Evolutionary conservation across 2,113 vertebrate species (phyloP), one percentile per base, ranked within the genome.

Genomic region (Alexandromys fortis): DNA sequence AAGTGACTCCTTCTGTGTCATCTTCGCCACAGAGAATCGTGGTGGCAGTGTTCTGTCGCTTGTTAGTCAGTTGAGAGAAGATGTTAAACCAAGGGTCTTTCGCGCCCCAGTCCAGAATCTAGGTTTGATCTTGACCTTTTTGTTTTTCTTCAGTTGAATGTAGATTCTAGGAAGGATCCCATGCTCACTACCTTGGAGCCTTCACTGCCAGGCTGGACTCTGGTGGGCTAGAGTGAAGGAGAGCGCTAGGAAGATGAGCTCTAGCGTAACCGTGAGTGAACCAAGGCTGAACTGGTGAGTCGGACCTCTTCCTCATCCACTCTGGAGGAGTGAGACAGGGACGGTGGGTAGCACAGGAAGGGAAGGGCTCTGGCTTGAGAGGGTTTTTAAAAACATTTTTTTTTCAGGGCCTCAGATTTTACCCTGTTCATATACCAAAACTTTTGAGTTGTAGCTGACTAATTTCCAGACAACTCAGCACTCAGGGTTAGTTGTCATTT

Each of bases 201-300:
- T 61, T 58, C 21, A 2, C 55, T 70, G 55, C 89, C 52, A 42
- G 76, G 45, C 83, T 68, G 52, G 72, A 49, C 33, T 81, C 89
- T 89, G 38, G 81, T 92, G 52, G 42, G 58, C 78, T 91, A 47
- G 19, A 94, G 88, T 52, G 81, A 89, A 89, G 45, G n/a, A 68
- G 88, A 94, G 72, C 55, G 81, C 92, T 89, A 85, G 86, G 45
- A 95, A 47, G 58, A 98, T 96, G 94, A 97, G 65, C 81, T 94
- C 94, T 45, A 35, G 90, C 13, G 28, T 96, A 78, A 85, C 95
- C 65, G 5, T 95, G 92, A 79, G 95, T 76, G 97, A 98, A 89
- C 94, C 97, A 68, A 86, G 89, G 16, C 96, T 97, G 86, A 96
- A 96, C 58, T 98, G 97, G 97, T 98, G 83, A 98, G 97, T 97